Evolutionary conservation across 2,797 vertebrate species (phyloP).

Genomic region (Numenius phaeopus): DNA sequence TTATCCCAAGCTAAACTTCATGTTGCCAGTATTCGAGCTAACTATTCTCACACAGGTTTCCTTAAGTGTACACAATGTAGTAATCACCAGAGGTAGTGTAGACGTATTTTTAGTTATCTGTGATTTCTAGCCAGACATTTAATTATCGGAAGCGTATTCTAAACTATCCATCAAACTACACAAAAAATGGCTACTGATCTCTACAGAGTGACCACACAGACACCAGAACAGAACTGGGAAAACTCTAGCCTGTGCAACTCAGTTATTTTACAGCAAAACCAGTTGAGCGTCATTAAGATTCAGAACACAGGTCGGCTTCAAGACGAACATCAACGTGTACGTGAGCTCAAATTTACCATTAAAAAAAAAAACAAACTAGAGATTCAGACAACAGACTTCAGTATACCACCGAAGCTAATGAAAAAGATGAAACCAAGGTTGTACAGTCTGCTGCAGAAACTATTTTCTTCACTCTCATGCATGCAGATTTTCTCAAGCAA

Average conservation of each 20-base stretch:
- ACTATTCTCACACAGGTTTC: background rate
- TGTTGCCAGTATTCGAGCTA: background rate
- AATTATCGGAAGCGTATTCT: background rate
- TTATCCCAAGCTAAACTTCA: accelerated
- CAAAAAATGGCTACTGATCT: background rate
- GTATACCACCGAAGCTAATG: background rate
- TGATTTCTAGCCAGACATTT: background rate
- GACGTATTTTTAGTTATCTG: background rate
- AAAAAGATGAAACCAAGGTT: slow-evolving; percentile 17
- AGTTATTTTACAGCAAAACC: background rate
- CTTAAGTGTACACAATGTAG: background rate
- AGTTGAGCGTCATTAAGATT: background rate
- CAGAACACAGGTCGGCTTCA: background rate
- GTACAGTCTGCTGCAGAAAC: background rate
- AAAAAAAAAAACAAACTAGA: slow-evolving; percentile 5
- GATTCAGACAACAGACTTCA: slow-evolving; percentile 8
- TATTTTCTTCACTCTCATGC: background rate
- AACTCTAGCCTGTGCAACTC: background rate
- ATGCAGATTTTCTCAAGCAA: background rate
- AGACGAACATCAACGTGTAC: background rate
- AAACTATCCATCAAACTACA: background rate
- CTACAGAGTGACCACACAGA: background rate
- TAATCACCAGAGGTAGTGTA: background rate
- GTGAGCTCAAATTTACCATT: background rate
- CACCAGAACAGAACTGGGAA: background rate